Conservation (phyloP, 2,113 vertebrate genomes). For the Cettia cetti region DNA sequence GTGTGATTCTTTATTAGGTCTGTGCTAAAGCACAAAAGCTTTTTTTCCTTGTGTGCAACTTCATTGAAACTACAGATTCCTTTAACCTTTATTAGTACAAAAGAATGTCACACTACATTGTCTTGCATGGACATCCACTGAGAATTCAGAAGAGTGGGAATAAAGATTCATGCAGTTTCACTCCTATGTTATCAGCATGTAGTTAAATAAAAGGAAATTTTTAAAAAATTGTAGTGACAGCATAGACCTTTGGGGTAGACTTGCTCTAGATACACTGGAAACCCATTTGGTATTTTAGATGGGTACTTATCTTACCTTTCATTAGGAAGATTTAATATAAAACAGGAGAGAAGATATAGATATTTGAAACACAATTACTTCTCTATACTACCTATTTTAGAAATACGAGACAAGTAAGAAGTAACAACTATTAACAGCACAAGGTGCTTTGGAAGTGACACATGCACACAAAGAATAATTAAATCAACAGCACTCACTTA, state of each 20-base stretch:
- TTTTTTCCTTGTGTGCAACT: neutral
- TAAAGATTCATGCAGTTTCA: neutral
- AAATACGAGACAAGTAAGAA: neutral
- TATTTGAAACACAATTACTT: neutral
- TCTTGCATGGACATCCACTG: neutral
- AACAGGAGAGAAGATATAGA: neutral
- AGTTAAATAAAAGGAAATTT: neutral
- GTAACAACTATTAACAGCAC: neutral
- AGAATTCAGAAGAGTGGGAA: neutral
- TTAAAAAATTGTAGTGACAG: neutral
- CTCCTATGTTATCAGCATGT: neutral
- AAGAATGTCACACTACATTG: neutral
- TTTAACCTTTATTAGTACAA: neutral
- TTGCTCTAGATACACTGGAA: neutral
- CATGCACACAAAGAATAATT: neutral
- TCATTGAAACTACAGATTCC: neutral
- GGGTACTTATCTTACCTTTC: neutral
- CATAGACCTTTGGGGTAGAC: neutral
- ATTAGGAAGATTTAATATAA: neutral
- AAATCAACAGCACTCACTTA: neutral
- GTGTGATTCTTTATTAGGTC: neutral
- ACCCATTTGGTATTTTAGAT: neutral
- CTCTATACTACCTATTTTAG: neutral
- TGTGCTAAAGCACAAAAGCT: neutral
- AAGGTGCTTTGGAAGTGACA: neutral